These are phyloP conservation scores for Crotophaga sulcirostris DNA, from an alignment of 2,113 vertebrate species.

Conservation along the genomic window DNA sequence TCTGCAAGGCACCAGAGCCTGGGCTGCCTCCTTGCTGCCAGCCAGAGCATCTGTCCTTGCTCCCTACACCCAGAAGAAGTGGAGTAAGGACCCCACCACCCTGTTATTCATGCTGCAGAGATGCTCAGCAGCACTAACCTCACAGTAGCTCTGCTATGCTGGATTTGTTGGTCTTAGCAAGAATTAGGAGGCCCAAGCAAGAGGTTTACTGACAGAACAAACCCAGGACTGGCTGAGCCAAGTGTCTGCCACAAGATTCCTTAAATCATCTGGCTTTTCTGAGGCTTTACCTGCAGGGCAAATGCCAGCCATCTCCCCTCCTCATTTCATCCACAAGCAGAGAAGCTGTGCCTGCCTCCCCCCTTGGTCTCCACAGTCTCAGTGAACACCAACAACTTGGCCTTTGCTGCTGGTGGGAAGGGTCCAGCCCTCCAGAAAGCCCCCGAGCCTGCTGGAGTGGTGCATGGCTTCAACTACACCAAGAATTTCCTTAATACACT, in stretches of 20 bases:
- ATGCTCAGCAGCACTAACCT: background rate
- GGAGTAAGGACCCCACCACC: background rate
- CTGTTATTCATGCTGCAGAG: fast-evolving
- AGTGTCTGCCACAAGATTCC: background rate
- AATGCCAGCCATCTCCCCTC: background rate
- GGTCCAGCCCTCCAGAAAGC: too few species aligned
- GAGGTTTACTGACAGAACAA: background rate
- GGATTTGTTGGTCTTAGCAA: background rate
- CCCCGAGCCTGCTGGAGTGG: fast-evolving
- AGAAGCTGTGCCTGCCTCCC: background rate
- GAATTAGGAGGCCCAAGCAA: background rate
- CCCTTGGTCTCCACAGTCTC: fast-evolving
- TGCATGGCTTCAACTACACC: background rate
- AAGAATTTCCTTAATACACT: fast-evolving
- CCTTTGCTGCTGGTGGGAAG: background rate
- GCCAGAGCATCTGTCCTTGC: background rate
- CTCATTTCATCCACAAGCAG: background rate
- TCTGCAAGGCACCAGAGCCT: background rate
- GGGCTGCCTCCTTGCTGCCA: background rate
- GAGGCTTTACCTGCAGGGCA: background rate
- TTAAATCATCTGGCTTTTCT: background rate
- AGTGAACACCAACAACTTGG: background rate
- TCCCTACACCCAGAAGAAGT: background rate
- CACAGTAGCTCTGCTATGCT: background rate
- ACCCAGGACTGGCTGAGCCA: background rate